These are phyloP conservation scores for Trichopria drosophilae DNA, from an alignment of 2,888 invertebrate species.

Conservation along the genomic window DNA sequence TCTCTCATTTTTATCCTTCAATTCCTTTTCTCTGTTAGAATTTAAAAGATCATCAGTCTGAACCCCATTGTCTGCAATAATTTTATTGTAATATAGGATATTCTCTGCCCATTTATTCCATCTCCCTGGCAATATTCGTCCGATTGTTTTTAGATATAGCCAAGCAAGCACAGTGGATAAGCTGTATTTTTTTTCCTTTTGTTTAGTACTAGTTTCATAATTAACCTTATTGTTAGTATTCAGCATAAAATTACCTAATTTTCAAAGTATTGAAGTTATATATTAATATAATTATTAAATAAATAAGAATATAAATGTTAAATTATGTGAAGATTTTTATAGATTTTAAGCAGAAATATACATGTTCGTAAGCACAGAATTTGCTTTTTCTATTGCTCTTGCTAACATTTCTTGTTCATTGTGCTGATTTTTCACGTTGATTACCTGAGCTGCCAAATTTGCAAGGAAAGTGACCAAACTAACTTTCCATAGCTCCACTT, in stretches of 20 bases:
- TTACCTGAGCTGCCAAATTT: constrained; percentile 8
- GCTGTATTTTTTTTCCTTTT: no score
- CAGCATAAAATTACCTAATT: no score
- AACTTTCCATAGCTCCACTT: constrained; percentile 4
- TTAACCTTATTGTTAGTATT: no score
- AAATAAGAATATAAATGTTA: constrained; percentile 2
- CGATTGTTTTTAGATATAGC: no score
- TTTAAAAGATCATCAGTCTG: constrained; percentile 7
- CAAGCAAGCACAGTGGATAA: no score
- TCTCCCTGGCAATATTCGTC: constrained; percentile 3
- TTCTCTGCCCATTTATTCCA: constrained; percentile 9
- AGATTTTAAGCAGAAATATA: constrained; percentile 9
- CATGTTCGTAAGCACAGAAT: constrained; percentile 7
- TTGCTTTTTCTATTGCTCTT: constrained; percentile 9
- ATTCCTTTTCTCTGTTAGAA: no score
- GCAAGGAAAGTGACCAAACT: constrained; percentile 8
- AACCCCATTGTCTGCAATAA: constrained; percentile 6
- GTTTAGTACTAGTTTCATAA: no score
- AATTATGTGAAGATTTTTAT: constrained; percentile 6
- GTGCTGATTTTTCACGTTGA: constrained; percentile 5
- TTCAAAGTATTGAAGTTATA: no score
- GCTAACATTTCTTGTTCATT: constrained; percentile 10
- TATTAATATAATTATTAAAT: no score
- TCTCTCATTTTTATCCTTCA: constrained; percentile 6
- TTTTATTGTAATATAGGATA: constrained; percentile 7